Evolutionary conservation across 2,888 invertebrate species (phyloP), one percentile per base, ranked within the genome.

Genomic region (Scaptomyza reducta): DNA sequence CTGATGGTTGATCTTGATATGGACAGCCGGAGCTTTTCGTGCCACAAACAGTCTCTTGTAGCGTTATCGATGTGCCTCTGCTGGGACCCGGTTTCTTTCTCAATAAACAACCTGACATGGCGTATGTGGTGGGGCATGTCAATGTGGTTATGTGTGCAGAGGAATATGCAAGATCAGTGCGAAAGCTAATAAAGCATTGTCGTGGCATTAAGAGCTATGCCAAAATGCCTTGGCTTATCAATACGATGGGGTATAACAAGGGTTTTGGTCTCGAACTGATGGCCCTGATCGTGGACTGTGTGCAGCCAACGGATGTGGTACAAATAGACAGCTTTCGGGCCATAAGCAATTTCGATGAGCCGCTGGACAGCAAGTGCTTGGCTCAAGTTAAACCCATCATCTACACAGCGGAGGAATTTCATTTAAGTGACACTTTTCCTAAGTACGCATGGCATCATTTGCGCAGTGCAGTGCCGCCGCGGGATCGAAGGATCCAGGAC

Each of bases 11-110:
- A 99, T 91, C 93, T 97, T 80, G 99, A 99, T 92, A 95, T 42
- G 99, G 99, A 0, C 99, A 99, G 90, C 93, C 97, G 1, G 98
- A 99, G 92, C 95, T 97, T 79, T 96, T 96, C 33, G 93, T 96
- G 0, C 94, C 97, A 0, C 97, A 97, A 14, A 96, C 95, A 0
- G 64, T 90, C 4, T 89, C 88, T 0, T 88, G 90, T 29, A 69
- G 62, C 0, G 27, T 88, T 1, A 35, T 90, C 2, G 55, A 70
- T 35, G 63, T 40, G 2, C 96, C 97, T 0, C 88, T 98, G 3
- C 92, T 98, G 7, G 97, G 97, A 7, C 95, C 96, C 0, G 96
- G 95, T 88, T 96, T 95, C 79, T 95, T 96, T 13, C 95, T 96
- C 89, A 91, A 96, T 46, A 92, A 91, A 31, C 94, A 96, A 35